Conservation (phyloP, 2,888 invertebrate species). For the Heliconius ethilla region DNA sequence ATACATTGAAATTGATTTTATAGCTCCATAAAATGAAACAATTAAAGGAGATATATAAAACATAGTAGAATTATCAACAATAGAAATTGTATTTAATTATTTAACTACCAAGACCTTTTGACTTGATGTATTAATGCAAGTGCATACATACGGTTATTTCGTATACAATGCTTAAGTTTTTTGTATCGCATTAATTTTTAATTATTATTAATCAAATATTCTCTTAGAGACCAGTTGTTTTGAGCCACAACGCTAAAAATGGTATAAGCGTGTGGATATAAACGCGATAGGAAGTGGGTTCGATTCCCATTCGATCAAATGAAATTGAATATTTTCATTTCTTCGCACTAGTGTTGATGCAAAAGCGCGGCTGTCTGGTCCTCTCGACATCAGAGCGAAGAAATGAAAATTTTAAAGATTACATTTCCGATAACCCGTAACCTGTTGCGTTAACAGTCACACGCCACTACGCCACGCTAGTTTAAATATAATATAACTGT, state of each 20-base stretch:
- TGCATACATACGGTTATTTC: background rate
- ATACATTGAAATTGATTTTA: slow-evolving; percentile 1
- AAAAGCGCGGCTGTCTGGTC: too few relatives aligned
- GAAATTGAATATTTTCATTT: background rate
- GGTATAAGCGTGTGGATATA: background rate
- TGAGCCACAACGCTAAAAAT: too few relatives aligned
- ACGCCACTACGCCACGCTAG: background rate
- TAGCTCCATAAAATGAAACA: background rate
- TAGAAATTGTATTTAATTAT: background rate
- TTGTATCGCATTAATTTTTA: background rate
- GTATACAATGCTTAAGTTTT: too few relatives aligned
- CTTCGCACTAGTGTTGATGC: too few relatives aligned
- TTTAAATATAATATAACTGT: background rate
- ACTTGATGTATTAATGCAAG: background rate
- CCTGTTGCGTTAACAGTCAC: background rate
- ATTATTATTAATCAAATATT: background rate
- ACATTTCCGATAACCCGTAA: background rate
- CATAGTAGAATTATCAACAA: background rate
- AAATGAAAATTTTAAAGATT: background rate
- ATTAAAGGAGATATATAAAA: background rate
- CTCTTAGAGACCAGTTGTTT: too few relatives aligned
- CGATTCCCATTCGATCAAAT: background rate
- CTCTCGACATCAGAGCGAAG: too few relatives aligned
- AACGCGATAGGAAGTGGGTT: background rate
- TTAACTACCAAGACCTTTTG: slow-evolving; percentile 1